These are phyloP conservation scores for Morinoia aosen DNA, from an alignment of 2,888 invertebrate genomes.

Conservation along the genomic window DNA sequence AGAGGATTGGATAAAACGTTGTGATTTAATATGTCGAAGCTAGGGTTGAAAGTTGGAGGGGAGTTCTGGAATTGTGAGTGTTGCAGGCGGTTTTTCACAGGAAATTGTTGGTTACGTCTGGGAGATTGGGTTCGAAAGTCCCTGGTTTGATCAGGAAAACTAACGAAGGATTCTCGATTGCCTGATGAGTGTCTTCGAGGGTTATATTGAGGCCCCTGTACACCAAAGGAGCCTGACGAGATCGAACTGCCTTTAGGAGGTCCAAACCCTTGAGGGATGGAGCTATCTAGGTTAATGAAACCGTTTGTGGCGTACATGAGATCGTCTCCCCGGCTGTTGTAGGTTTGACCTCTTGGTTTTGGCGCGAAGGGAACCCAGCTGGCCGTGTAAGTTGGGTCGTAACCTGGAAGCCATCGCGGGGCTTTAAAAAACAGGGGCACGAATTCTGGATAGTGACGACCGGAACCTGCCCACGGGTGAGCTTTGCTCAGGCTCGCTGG, in stretches of 20 bases:
- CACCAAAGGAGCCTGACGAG: not conserved
- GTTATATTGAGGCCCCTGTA: not conserved
- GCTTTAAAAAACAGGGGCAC: slow-evolving; percentile 10
- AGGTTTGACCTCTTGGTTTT: not conserved
- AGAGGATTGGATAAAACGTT: not conserved
- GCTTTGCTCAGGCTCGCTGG: slow-evolving; percentile 38
- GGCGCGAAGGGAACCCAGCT: slow-evolving; percentile 42
- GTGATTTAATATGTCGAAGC: not conserved
- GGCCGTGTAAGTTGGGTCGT: slow-evolving; percentile 31
- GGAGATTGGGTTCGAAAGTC: not conserved
- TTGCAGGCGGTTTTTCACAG: not conserved
- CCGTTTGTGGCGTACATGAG: slow-evolving; percentile 23
- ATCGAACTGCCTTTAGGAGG: slow-evolving; percentile 16
- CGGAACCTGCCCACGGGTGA: slow-evolving; percentile 23
- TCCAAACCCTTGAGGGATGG: slow-evolving; percentile 26
- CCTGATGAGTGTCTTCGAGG: slow-evolving; percentile 13
- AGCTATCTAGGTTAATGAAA: slow-evolving; percentile 27
- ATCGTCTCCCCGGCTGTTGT: not conserved
- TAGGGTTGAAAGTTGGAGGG: not conserved
- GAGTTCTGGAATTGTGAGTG: not conserved
- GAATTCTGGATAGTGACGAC: not conserved
- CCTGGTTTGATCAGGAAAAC: not conserved
- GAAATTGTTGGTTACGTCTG: not conserved
- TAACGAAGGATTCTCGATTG: not conserved
- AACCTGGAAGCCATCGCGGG: slow-evolving; percentile 18